Conservation (phyloP, 2,797 vertebrate species). For the Falco naumanni region DNA sequence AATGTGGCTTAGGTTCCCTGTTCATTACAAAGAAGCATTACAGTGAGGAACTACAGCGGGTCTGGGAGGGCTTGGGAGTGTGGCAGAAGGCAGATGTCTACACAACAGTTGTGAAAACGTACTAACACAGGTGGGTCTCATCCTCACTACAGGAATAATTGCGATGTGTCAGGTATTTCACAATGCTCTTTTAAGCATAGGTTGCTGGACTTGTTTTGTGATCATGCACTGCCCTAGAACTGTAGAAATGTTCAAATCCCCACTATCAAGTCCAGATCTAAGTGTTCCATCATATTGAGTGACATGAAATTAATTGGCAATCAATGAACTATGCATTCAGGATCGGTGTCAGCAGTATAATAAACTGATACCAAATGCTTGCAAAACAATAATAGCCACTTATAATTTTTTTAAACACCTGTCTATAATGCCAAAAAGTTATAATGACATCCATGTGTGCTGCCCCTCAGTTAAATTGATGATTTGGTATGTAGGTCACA, state of each 20-base stretch:
- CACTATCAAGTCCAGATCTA: not conserved
- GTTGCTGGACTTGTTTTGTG: not conserved
- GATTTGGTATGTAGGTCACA: not conserved
- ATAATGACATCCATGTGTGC: not conserved
- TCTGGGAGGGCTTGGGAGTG: not conserved
- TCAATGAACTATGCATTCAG: not conserved
- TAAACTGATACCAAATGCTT: not conserved
- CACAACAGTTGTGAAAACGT: not conserved
- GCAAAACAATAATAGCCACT: not conserved
- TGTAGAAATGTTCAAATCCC: not conserved
- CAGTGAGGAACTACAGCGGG: accelerated
- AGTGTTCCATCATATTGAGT: not conserved
- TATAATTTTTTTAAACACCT: accelerated
- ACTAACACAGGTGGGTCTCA: not conserved
- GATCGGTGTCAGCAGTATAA: not conserved
- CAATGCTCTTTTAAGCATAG: not conserved
- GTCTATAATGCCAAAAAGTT: not conserved
- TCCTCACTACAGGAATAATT: not conserved
- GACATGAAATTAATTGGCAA: not conserved
- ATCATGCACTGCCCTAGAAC: not conserved
- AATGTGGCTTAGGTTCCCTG: not conserved
- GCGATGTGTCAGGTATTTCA: not conserved
- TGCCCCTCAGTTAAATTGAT: not conserved
- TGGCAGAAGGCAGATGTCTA: not conserved
- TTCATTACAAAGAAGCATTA: not conserved